Conservation (phyloP, 2,113 vertebrate species). For the Sula dactylatra region DNA sequence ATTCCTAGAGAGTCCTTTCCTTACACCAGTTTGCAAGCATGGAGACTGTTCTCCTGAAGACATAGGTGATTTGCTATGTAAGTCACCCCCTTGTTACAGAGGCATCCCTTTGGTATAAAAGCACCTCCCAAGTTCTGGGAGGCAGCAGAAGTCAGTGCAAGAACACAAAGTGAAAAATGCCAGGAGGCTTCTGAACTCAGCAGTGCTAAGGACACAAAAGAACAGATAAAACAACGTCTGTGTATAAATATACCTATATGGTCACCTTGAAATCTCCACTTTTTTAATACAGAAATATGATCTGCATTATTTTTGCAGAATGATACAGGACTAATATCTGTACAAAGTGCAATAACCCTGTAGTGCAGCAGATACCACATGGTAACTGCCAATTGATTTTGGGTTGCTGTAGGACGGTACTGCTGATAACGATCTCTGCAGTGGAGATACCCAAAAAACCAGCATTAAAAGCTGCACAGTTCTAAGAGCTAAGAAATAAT, state of each 20-base stretch:
- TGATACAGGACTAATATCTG: neutral
- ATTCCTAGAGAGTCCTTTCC: neutral
- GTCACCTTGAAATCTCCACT: neutral
- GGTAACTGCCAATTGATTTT: neutral
- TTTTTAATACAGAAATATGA: neutral
- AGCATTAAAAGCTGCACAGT: neutral
- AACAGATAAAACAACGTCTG: neutral
- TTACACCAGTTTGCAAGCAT: neutral
- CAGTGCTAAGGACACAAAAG: neutral
- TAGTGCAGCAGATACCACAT: neutral
- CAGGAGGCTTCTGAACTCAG: neutral
- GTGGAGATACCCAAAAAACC: neutral
- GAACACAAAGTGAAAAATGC: neutral
- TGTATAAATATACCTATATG: neutral
- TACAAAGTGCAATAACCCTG: neutral
- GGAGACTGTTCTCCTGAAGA: neutral
- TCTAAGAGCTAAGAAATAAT: neutral
- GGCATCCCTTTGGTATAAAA: neutral
- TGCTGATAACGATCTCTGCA: neutral
- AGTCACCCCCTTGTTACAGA: neutral
- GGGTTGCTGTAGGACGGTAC: neutral
- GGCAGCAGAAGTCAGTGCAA: neutral
- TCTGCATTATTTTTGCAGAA: neutral
- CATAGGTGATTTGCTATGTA: fast-evolving
- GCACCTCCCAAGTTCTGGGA: neutral